These are phyloP conservation scores for Calycopis cecrops DNA, from an alignment of 1,140 invertebrate species.

Conservation along the genomic window DNA sequence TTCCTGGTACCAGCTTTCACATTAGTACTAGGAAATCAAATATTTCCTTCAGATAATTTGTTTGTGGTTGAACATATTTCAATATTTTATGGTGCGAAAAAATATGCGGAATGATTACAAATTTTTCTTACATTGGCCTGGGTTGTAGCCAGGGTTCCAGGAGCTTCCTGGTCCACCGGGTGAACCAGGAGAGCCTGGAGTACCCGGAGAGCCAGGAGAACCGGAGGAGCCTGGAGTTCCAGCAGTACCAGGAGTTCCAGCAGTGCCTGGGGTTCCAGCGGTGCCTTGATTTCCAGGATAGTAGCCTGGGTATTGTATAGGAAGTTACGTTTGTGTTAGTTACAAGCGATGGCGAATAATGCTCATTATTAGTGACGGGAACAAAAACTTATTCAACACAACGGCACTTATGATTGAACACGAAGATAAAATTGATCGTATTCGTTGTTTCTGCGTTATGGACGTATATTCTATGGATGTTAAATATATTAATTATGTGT, in stretches of 20 bases:
- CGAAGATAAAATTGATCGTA: too few relatives aligned
- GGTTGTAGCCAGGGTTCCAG: conserved; percentile 25
- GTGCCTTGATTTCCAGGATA: background rate
- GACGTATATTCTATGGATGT: too few relatives aligned
- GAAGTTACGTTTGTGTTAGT: conserved; percentile 5
- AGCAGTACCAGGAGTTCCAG: conserved; percentile 30
- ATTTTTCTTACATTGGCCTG: conserved; percentile 26
- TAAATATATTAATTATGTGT: too few relatives aligned
- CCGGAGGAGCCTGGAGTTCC: conserved; percentile 10
- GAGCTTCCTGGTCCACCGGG: conserved; percentile 30
- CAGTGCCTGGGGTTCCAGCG: background rate
- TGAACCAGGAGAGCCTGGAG: conserved; percentile 25
- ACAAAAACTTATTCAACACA: too few relatives aligned
- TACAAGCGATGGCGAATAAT: background rate
- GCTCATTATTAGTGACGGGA: too few relatives aligned
- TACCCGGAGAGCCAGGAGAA: too few relatives aligned
- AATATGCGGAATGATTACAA: background rate
- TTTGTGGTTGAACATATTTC: background rate
- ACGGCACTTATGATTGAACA: too few relatives aligned
- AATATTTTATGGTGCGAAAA: background rate
- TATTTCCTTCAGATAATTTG: too few relatives aligned
- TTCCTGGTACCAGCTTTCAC: too few relatives aligned
- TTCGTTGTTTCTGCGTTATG: too few relatives aligned
- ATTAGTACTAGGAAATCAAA: too few relatives aligned
- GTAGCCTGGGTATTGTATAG: background rate